Percentiles rank a stretch among this genome's conserved stretches.
These are phyloP conservation scores for Iguana delicatissima DNA, from an alignment of 2,797 vertebrate genomes.

Conservation along the genomic window DNA sequence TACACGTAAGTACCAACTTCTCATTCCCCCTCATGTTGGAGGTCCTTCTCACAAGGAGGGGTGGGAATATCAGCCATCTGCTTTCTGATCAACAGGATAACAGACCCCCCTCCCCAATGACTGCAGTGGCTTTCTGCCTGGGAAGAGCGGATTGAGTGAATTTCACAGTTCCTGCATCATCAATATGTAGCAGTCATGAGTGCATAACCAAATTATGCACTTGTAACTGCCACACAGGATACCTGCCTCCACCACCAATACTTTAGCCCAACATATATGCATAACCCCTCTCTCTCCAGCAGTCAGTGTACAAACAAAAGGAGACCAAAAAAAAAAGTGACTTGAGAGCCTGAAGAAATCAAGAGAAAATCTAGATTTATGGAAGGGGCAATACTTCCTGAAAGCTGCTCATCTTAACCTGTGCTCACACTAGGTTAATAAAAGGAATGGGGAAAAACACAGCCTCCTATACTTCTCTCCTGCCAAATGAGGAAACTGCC, in stretches of 20 bases:
- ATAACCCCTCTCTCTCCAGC: neutral
- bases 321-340: neutral
- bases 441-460: neutral
- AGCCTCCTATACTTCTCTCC: neutral
- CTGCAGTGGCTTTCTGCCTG: too few relatives aligned
- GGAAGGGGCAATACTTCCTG: neutral
- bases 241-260: neutral
- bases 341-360: neutral
- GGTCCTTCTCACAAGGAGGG: too few relatives aligned
- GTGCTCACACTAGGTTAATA: neutral
- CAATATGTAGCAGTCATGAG: too few relatives aligned
- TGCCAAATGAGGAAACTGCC: neutral
- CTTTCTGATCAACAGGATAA: too few relatives aligned
- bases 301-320: neutral
- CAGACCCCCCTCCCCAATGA: too few relatives aligned
- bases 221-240: too few relatives aligned
- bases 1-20: too few relatives aligned
- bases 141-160: too few relatives aligned
- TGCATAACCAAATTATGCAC: too few relatives aligned
- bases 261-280: neutral
- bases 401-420: neutral
- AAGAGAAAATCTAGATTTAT: neutral
- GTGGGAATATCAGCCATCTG: too few relatives aligned
- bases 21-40: too few relatives aligned
- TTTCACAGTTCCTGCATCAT: too few relatives aligned